These are phyloP conservation scores for Oreochromis mossambicus DNA, from an alignment of 2,797 vertebrate genomes.

Conservation along the genomic window DNA sequence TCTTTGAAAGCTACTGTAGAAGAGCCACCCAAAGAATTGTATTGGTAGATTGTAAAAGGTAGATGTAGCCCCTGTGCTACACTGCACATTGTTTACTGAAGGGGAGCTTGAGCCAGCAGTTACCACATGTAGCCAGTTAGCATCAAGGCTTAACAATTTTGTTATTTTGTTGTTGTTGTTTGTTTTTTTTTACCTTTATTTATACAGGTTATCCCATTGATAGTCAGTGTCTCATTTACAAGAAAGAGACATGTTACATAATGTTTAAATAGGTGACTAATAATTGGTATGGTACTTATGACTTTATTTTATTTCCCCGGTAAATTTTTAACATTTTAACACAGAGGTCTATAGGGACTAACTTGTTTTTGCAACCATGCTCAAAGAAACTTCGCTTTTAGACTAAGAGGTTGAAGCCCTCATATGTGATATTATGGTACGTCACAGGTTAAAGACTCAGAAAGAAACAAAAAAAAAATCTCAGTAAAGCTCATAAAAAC, in stretches of 20 bases:
- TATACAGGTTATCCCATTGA: background rate
- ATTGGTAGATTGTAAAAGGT: background rate
- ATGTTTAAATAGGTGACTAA: background rate
- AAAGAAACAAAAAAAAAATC: background rate
- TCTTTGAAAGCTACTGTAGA: background rate
- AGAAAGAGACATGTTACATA: background rate
- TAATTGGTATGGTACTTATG: background rate
- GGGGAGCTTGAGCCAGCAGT: background rate
- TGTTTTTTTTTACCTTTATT: background rate
- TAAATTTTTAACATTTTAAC: background rate
- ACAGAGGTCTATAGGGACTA: background rate
- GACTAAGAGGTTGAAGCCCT: background rate
- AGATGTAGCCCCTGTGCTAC: background rate
- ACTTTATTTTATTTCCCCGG: background rate
- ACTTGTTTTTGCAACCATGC: accelerated
- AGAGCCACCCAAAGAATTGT: background rate
- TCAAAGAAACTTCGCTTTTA: background rate
- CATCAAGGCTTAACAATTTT: background rate
- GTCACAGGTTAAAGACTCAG: background rate
- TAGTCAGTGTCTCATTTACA: background rate
- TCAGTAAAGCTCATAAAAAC: background rate
- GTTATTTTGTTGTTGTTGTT: background rate
- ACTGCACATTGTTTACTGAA: background rate
- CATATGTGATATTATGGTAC: background rate
- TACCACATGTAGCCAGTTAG: background rate